phyloP scores from a whole-genome alignment of 1,140 invertebrate genomes.

The Eumeta japonica region DNA sequence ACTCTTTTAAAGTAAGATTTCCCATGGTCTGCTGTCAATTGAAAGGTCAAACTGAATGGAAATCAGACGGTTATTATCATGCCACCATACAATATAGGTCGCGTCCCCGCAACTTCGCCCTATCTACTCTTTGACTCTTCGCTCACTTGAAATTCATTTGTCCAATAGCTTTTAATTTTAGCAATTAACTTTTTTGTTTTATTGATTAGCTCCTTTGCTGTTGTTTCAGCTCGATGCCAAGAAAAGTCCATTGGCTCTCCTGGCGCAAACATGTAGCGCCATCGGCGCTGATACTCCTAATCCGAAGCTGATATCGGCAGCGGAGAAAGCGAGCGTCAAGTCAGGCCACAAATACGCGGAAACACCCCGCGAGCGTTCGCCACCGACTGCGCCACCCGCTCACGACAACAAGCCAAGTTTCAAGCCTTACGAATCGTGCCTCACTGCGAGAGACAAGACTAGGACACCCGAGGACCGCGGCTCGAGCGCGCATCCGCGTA shows the following conservation, averaged over 20 bases:
- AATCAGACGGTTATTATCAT: constrained; percentile 57
- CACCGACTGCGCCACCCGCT: constrained; percentile 43
- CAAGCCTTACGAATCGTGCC: constrained; percentile 70
- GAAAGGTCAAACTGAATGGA: constrained; percentile 57
- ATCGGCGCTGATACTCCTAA: constrained; percentile 85
- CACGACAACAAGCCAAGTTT: constrained; percentile 63
- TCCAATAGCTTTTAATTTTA: too few species aligned
- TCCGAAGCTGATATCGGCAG: constrained; percentile 68
- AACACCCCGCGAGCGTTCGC: constrained; percentile 61
- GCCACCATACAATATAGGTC: constrained; percentile 36
- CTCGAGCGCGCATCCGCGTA: constrained; percentile 57
- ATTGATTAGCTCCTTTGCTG: too few species aligned
- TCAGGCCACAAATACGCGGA: constrained; percentile 59
- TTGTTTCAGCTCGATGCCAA: constrained; percentile 89
- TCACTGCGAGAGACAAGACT: constrained; percentile 61
- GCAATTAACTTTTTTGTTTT: background rate
- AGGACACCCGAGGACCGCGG: constrained; percentile 60
- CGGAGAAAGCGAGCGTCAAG: constrained; percentile 65
- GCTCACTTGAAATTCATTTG: constrained; percentile 30
- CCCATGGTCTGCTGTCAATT: too few species aligned
- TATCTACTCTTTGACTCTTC: constrained; percentile 21
- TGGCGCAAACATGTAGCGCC: constrained; percentile 93
- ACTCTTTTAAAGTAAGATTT: constrained; percentile 57
- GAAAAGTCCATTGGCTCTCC: constrained; percentile 88
- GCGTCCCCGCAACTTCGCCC: constrained; percentile 52